These are phyloP conservation scores for Lasioglossum leucozonium DNA, from an alignment of 2,888 invertebrate genomes.

Conservation along the genomic window DNA sequence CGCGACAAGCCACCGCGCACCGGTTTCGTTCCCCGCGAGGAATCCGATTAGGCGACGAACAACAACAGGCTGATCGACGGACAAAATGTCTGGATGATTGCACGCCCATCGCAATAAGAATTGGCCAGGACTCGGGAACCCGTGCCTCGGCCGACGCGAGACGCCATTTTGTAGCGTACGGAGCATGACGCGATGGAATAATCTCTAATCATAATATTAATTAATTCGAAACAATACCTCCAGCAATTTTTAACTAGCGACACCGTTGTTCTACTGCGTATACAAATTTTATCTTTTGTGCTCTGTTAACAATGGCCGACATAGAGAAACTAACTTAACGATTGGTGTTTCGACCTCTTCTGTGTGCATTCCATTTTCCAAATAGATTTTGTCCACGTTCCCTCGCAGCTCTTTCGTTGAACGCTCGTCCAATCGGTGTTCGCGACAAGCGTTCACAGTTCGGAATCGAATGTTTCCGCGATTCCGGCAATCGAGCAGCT, in stretches of 20 bases:
- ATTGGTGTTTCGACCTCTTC: no score
- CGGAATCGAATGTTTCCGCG: background rate
- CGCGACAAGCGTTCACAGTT: background rate
- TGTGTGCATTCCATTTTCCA: no score
- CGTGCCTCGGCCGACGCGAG: conserved; percentile 16
- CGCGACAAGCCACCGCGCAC: conserved; percentile 32
- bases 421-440: background rate
- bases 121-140: conserved; percentile 23
- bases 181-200: background rate
- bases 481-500: background rate
- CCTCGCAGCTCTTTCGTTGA: background rate
- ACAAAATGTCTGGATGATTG: conserved; percentile 55
- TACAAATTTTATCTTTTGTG: background rate
- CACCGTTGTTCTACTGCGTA: conserved; percentile 15
- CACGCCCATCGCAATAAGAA: conserved; percentile 46
- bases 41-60: conserved; percentile 48
- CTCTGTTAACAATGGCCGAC: no score
- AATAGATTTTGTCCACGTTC: background rate
- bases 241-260: background rate
- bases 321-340: no score
- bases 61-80: conserved; percentile 18
- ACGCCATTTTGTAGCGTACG: background rate
- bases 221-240: no score
- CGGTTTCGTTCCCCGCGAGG: conserved; percentile 52
- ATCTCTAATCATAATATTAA: background rate